Evolutionary conservation across 2,113 vertebrate genomes (phyloP), one percentile per base, ranked within the genome.

Genomic region (Tylochromis polylepis): DNA sequence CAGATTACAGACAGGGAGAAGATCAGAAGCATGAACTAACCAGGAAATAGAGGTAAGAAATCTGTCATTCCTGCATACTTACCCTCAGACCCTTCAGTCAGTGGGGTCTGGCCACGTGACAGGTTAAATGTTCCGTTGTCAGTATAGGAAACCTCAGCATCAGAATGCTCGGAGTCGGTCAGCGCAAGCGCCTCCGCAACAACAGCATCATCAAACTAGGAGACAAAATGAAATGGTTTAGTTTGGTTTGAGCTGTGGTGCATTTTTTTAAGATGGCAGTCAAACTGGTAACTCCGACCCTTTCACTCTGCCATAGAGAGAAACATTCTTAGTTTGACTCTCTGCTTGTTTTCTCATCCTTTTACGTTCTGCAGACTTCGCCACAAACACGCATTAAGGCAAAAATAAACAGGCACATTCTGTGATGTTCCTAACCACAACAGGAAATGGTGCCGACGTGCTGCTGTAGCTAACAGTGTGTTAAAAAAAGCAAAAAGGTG

Each of bases 11-110:
- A 81, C 1, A 36, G 1, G 6, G 12, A 67, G 8, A 81, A 36
- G 2, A 31, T 86, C 11, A 91, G 60, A 53, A 55, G 51, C 5
- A 22, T 77, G 12, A 59, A 24, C 31, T n/a, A 53, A 41, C 6
- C 3, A 53, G 11, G n/a, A 22, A 38, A 57, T 8, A 3, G 4
- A 43, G 9, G 5, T 22, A 31, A 34, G 8, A 83, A 16, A 62
- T 34, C 16, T 3, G n/a, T 5, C n/a, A 11, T 3, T 12, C 0
- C 11, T 27, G 11, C 5, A 34, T 4, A 16, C 87, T 85, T 94
- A 98, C 99, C 99, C 96, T 99, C 98, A 14, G 98, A 99, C 55
- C 98, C 98, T 90, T 99, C 98, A 2, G 98, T 99, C 81, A 99
- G 96, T 4, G 98, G 98, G 0, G 98, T 99, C 80, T 99, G 98